Base-by-base conservation (phyloP, 1,140 invertebrate genomes). In the Lordiphosa clarofinis region DNA sequence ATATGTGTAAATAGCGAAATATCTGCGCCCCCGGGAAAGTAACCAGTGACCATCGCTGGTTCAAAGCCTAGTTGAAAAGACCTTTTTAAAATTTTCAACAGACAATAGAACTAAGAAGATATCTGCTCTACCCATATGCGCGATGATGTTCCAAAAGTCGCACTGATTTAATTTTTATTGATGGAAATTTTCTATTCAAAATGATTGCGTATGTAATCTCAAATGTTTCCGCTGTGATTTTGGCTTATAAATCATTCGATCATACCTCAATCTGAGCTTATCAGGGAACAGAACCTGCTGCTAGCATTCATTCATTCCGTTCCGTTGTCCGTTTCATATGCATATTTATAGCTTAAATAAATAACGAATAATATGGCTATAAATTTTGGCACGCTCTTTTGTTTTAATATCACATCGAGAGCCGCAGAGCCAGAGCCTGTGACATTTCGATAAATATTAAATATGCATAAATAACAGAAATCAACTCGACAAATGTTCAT, bases 311-410 rank as follows among this genome's bases (percentile, higher is more conserved):
- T 28, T 28, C 24, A 24, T 78, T 70, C 73, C n/a, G n/a, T n/a
- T n/a, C n/a, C 3, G 1, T 3, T 1, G 1, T 15, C 3, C 15
- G 15, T 78, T 69, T 73, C 60, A 73, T 73, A 84, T 82, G 76
- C 76, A 82, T 82, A 82, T 82, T 82, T 82, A 82, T 82, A 84
- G 76, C 76, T 84, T 84, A 82, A 84, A 82, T 84, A 82, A 82
- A 82, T 82, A 82, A 70, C 78, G 78, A 84, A 82, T 82, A 81
- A 81, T 81, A 82, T 69, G 76, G 76, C 72, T 61, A 81, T 81
- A 81, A 82, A 81, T 81, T 81, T 76, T 66, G 68, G 49, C 78
- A 82, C 78, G 70, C 63, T 81, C 72, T 82, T 81, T 81, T 74
- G 73, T 81, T 81, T 71, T 82, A 81, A 82, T 59, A 81, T 63